Conservation (phyloP, 2,113 vertebrate genomes). For the Coturnix japonica region DNA sequence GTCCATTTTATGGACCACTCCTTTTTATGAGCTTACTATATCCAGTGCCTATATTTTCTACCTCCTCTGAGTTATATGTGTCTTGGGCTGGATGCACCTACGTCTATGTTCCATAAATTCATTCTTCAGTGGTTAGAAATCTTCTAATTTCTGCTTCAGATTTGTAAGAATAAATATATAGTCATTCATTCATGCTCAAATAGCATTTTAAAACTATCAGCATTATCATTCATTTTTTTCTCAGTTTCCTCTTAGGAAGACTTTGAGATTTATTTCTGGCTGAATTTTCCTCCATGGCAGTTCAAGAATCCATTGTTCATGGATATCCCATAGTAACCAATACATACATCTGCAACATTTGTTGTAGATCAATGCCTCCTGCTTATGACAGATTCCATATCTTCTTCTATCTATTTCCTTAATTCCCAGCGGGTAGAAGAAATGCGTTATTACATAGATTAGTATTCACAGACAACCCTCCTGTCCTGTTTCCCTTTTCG, state of each 20-base stretch:
- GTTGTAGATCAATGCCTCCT: background rate
- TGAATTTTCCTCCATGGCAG: background rate
- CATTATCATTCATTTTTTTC: background rate
- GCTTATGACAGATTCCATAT: background rate
- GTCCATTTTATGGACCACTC: background rate
- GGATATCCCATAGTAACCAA: background rate
- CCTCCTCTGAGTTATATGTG: background rate
- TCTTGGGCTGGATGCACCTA: fast-evolving
- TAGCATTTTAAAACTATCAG: background rate
- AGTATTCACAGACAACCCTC: background rate
- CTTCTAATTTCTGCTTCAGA: background rate
- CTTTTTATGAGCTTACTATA: background rate
- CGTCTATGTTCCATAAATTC: background rate
- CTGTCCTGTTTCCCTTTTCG: background rate
- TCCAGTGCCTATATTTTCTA: background rate
- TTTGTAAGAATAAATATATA: background rate
- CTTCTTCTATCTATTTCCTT: background rate
- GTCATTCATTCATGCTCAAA: background rate
- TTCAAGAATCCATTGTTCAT: background rate
- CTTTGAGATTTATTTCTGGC: background rate
- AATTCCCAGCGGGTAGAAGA: background rate
- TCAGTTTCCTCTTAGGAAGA: background rate
- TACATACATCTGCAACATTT: background rate
- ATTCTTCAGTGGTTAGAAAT: slow-evolving; percentile 5
- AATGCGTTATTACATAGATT: background rate